Evolutionary conservation across 2,888 invertebrate species (phyloP).

Genomic region (Phoenoteleia sp.): DNA sequence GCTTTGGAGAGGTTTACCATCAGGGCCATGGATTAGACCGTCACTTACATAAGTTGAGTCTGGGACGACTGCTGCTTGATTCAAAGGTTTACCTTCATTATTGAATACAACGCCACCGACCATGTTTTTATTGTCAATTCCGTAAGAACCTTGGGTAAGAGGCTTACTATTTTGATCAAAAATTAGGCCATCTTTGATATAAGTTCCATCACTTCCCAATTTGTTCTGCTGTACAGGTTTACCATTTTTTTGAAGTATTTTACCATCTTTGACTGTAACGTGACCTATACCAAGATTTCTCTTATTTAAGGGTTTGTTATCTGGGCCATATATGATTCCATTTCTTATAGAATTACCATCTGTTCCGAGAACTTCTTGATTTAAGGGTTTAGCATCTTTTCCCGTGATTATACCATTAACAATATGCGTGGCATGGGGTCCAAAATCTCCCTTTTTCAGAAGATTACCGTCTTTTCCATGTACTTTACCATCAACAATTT

Average conservation of each 20-base stretch:
- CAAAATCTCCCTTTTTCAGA: conserved; percentile 83
- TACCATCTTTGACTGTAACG: conserved; percentile 82
- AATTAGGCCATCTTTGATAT: conserved; percentile 83
- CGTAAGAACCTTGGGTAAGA: conserved; percentile 82
- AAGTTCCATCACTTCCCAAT: conserved; percentile 81
- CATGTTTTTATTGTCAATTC: conserved; percentile 82
- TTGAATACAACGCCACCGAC: conserved; percentile 83
- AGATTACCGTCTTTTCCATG: conserved; percentile 81
- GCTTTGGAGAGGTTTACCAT: conserved; percentile 80
- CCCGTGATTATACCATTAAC: conserved; percentile 80
- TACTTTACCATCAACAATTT: conserved; percentile 81
- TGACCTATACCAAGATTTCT: conserved; percentile 80
- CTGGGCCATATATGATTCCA: conserved; percentile 79
- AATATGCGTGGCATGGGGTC: conserved; percentile 81
- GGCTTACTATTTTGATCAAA: conserved; percentile 81
- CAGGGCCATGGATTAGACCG: conserved; percentile 82
- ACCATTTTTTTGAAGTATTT: conserved; percentile 81
- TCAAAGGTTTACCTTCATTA: conserved; percentile 82
- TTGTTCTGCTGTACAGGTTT: conserved; percentile 81
- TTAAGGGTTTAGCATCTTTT: conserved; percentile 81
- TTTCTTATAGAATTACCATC: conserved; percentile 80
- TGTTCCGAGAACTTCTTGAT: conserved; percentile 79
- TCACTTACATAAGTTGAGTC: conserved; percentile 82
- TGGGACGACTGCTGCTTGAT: conserved; percentile 81
- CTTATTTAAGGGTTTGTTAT: conserved; percentile 78